phyloP scores from a whole-genome alignment of 2,113 vertebrate species.

The Acrocephalus arundinaceus region DNA sequence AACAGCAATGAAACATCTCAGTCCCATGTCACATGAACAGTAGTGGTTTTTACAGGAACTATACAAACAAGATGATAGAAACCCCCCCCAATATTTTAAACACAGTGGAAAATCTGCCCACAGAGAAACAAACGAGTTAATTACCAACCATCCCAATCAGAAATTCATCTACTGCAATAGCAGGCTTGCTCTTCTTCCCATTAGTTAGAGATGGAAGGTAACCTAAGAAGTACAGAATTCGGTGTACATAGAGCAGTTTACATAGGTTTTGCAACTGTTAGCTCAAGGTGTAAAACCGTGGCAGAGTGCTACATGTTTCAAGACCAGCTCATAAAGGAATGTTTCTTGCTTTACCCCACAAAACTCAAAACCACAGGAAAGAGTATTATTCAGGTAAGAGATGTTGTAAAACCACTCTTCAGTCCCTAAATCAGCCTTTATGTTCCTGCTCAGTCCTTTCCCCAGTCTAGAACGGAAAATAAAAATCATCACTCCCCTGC shows the following conservation, averaged over 20 bases:
- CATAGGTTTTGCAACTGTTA: not conserved
- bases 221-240: not conserved
- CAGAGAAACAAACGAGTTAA: not conserved
- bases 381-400: not conserved
- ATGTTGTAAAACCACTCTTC: not conserved
- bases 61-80: not conserved
- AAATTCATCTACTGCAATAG: not conserved
- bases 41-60: not conserved
- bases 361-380: not conserved
- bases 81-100: not conserved
- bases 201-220: not conserved
- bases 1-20: not conserved
- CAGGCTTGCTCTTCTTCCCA: not conserved
- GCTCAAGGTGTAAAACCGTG: not conserved
- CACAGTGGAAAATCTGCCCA: not conserved
- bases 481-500: not conserved
- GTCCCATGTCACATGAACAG: not conserved
- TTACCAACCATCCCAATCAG: not conserved
- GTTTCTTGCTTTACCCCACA: not conserved
- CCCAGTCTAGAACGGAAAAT: not conserved
- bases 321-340: not conserved
- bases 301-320: not conserved
- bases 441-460: not conserved
- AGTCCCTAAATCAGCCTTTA: not conserved
- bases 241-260: not conserved